Conservation (phyloP, 2,113 vertebrate genomes). For the Odontesthes bonariensis region DNA sequence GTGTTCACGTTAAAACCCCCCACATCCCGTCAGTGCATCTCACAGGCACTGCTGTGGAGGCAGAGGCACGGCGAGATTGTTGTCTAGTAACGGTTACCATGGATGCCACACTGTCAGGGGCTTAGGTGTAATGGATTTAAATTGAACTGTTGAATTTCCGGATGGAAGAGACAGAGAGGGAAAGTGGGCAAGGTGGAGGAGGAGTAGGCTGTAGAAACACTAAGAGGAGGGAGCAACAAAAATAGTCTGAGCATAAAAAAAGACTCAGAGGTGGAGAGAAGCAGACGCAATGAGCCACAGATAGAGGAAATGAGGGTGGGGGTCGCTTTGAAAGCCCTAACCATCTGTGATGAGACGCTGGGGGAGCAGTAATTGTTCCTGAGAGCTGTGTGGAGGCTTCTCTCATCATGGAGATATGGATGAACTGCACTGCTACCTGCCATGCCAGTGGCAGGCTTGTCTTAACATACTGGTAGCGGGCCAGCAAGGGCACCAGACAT, state of each 20-base stretch:
- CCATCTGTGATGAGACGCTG: constrained; percentile 67
- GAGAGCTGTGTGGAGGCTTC: constrained; percentile 56
- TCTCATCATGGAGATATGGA: constrained; percentile 41
- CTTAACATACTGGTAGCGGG: constrained; percentile 26
- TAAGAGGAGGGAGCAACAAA: constrained; percentile 47
- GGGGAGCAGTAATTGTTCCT: constrained; percentile 66
- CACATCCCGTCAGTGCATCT: constrained; percentile 14
- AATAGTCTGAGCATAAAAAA: constrained; percentile 57
- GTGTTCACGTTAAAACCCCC: constrained; percentile 35
- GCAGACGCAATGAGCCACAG: constrained; percentile 46
- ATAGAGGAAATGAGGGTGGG: constrained; percentile 25
- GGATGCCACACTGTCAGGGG: constrained; percentile 61
- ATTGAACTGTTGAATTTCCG: constrained; percentile 73
- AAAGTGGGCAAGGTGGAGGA: constrained; percentile 3
- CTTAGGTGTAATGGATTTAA: constrained; percentile 73
- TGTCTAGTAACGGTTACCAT: constrained; percentile 75
- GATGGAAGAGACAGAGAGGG: constrained; percentile 30
- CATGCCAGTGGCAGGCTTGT: constrained; percentile 34
- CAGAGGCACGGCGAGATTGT: constrained; percentile 46
- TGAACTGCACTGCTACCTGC: constrained; percentile 35
- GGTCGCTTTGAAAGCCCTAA: constrained; percentile 48
- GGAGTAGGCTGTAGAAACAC: constrained; percentile 20
- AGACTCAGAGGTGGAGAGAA: constrained; percentile 31
- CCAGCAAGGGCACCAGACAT: constrained; percentile 38
- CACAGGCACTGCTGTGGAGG: neutral